Conservation (phyloP, 2,797 vertebrate genomes). For the Helicolenus hilgendorfi region DNA sequence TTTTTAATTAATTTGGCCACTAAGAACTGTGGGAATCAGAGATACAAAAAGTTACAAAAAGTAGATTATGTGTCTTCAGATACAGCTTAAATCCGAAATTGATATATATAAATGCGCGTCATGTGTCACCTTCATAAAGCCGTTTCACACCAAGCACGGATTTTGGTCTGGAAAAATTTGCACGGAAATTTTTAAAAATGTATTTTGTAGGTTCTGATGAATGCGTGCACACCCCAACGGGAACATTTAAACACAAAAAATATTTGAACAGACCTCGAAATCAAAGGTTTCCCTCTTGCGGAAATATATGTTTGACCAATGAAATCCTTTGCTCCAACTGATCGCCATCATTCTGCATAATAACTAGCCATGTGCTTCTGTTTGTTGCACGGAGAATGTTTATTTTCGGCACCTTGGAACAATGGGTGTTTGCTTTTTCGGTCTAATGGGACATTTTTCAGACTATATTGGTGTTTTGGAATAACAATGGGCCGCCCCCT, state of each 20-base stretch:
- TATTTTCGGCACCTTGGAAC: too few relatives aligned
- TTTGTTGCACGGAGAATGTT: too few relatives aligned
- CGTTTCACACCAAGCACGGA: accelerated
- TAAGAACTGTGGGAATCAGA: not conserved
- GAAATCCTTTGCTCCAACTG: not conserved
- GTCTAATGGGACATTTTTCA: not conserved
- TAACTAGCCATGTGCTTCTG: too few relatives aligned
- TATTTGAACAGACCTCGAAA: accelerated
- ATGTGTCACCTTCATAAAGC: too few relatives aligned
- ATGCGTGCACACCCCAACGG: accelerated
- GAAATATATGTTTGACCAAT: not conserved
- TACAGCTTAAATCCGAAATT: too few relatives aligned
- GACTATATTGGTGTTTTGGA: not conserved
- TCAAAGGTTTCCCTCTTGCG: not conserved
- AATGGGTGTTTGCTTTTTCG: not conserved
- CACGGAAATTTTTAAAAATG: not conserved
- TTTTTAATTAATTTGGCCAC: not conserved
- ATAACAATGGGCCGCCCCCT: not conserved
- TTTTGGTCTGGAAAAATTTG: not conserved
- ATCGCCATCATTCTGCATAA: too few relatives aligned
- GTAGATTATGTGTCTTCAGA: not conserved
- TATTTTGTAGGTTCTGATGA: not conserved
- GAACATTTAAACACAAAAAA: not conserved
- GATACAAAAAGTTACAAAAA: not conserved
- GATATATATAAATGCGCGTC: too few relatives aligned